Conservation (phyloP, 2,888 invertebrate genomes). For the Hypolimnas misippus region DNA sequence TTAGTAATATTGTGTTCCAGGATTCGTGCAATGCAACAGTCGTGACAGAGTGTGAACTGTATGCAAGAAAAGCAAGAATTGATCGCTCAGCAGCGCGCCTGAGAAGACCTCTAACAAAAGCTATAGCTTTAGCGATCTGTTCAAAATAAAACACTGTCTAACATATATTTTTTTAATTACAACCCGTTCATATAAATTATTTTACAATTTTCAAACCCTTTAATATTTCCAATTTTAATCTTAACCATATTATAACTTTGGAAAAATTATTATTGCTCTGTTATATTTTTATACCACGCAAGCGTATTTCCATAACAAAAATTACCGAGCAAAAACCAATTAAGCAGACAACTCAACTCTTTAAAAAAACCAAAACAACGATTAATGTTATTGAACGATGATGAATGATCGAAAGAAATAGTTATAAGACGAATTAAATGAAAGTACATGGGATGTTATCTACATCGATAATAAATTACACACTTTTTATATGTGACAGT, state of each 20-base stretch:
- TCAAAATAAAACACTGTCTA: slow-evolving; percentile 59
- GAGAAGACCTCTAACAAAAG: slow-evolving; percentile 55
- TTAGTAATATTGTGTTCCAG: slow-evolving; percentile 50
- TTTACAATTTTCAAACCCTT: not conserved
- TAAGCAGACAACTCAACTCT: slow-evolving; percentile 15
- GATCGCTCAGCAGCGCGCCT: slow-evolving; percentile 70
- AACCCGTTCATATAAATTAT: not conserved
- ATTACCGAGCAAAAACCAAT: slow-evolving; percentile 12
- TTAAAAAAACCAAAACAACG: slow-evolving; percentile 17
- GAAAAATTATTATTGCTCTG: not conserved
- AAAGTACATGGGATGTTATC: slow-evolving; percentile 14
- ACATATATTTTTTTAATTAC: slow-evolving; percentile 34
- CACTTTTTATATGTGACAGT: slow-evolving; percentile 11
- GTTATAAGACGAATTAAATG: slow-evolving; percentile 19
- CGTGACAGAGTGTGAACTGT: slow-evolving; percentile 69
- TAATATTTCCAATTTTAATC: not conserved
- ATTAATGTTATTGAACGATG: slow-evolving; percentile 24
- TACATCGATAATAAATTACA: slow-evolving; percentile 24
- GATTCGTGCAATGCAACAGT: slow-evolving; percentile 77
- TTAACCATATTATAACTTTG: not conserved
- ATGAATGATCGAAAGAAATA: slow-evolving; percentile 22
- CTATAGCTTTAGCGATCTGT: slow-evolving; percentile 60
- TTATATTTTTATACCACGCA: not conserved
- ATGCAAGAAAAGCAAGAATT: slow-evolving; percentile 61
- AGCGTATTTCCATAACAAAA: slow-evolving; percentile 1